Percentiles rank a stretch among this genome's conserved stretches.
phyloP scores from a whole-genome alignment of 2,113 vertebrate genomes.

The Leptobrachium ailaonicum region DNA sequence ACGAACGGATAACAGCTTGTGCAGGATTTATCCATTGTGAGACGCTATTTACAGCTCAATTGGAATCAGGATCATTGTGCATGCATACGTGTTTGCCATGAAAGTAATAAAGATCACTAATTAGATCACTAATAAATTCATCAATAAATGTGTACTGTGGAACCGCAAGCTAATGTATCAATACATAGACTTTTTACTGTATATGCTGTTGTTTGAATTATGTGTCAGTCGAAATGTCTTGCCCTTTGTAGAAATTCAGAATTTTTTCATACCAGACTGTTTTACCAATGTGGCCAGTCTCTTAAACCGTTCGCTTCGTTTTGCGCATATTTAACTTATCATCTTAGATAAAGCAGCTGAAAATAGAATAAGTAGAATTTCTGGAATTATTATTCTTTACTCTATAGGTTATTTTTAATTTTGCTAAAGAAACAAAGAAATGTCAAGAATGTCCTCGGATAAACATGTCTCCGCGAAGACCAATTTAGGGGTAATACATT shows the following conservation, averaged over 20 bases:
- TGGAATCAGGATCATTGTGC: too few relatives aligned
- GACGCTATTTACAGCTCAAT: too few relatives aligned
- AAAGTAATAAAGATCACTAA: too few relatives aligned
- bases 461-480: background rate
- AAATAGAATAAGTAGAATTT: slow-evolving; percentile 40
- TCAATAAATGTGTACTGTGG: too few relatives aligned
- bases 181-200: too few relatives aligned
- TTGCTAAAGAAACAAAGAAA: background rate
- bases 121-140: too few relatives aligned
- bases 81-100: too few relatives aligned
- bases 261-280: background rate
- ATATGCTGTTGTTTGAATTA: too few relatives aligned
- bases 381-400: slow-evolving; percentile 28
- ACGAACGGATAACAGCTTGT: too few relatives aligned
- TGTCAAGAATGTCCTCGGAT: background rate
- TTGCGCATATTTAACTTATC: slow-evolving; percentile 29
- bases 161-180: too few relatives aligned
- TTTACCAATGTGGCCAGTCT: background rate
- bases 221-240: too few relatives aligned
- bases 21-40: too few relatives aligned
- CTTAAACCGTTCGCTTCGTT: background rate
- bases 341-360: slow-evolving; percentile 29
- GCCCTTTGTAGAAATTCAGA: background rate
- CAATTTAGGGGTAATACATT: background rate
- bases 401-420: slow-evolving; percentile 26